phyloP scores from a whole-genome alignment of 2,888 invertebrate genomes.

The Brachylomia viminalis region DNA sequence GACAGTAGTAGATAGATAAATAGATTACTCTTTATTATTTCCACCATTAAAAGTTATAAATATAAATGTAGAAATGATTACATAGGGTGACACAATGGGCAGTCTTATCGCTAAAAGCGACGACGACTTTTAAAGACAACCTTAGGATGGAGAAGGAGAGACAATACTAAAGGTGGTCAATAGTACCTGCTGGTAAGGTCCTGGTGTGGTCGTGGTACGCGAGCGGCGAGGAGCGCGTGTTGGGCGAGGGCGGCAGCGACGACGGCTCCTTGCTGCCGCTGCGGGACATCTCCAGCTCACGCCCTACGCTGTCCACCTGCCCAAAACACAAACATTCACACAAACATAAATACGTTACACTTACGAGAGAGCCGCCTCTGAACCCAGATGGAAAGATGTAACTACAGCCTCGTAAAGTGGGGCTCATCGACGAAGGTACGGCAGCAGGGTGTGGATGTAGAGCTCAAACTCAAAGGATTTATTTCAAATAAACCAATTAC shows the following conservation, averaged over 20 bases:
- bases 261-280: conserved; percentile 77
- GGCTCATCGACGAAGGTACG: no score
- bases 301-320: conserved; percentile 78
- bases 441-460: no score
- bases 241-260: conserved; percentile 91
- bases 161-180: background rate
- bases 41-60: background rate
- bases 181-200: conserved; percentile 73
- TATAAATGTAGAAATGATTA: background rate
- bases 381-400: no score
- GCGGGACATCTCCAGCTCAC: conserved; percentile 65
- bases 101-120: background rate
- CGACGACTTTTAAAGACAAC: background rate
- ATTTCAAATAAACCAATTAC: no score
- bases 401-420: no score
- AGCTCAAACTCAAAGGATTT: no score
- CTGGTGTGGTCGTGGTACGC: conserved; percentile 77
- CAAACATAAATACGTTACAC: background rate
- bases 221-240: conserved; percentile 84
- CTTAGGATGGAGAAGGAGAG: background rate
- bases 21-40: no score
- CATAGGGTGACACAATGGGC: background rate
- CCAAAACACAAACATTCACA: background rate
- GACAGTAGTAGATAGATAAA: no score
- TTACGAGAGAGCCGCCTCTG: no score